Percentiles rank a stretch among this genome's conserved stretches.
phyloP scores from a whole-genome alignment of 2,888 invertebrate genomes.

The Cosmorhoe ocellata region DNA sequence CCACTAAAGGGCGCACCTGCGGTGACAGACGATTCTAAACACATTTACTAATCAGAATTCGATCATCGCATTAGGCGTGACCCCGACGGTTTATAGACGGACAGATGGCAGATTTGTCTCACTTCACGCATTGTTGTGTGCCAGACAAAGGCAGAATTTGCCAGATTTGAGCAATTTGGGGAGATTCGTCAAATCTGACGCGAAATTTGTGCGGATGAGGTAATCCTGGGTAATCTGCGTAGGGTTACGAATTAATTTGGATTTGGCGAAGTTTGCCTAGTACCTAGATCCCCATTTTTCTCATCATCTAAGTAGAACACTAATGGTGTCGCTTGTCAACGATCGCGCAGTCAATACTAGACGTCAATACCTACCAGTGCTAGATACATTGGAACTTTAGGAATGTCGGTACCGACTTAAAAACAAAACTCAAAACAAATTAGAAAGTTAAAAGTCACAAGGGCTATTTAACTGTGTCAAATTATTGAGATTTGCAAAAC shows the following conservation, averaged over 20 bases:
- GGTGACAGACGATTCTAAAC: constrained; percentile 43
- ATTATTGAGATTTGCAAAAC: constrained; percentile 76
- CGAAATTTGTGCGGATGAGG: constrained; percentile 57
- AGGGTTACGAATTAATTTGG: constrained; percentile 32
- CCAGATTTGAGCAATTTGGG: constrained; percentile 47
- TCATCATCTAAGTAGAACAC: no score
- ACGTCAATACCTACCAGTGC: no score
- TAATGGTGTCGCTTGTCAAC: no score
- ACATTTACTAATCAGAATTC: constrained; percentile 56
- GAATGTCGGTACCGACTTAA: no score
- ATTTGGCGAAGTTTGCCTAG: constrained; percentile 4
- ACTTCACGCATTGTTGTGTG: constrained; percentile 41
- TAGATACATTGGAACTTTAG: no score
- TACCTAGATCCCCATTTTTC: no score
- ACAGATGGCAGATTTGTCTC: constrained; percentile 60
- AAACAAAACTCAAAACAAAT: constrained; percentile 17
- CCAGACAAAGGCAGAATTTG: constrained; percentile 23
- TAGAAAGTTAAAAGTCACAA: constrained; percentile 35
- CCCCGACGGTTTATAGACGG: constrained; percentile 33
- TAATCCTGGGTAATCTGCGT: constrained; percentile 37
- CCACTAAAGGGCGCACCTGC: constrained; percentile 58
- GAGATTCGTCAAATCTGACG: constrained; percentile 65
- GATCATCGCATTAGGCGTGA: constrained; percentile 62
- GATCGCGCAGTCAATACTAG: no score
- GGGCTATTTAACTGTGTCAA: constrained; percentile 62